These are phyloP conservation scores for Mongoloraphidia duomilia DNA, from an alignment of 2,888 invertebrate genomes.

Conservation along the genomic window DNA sequence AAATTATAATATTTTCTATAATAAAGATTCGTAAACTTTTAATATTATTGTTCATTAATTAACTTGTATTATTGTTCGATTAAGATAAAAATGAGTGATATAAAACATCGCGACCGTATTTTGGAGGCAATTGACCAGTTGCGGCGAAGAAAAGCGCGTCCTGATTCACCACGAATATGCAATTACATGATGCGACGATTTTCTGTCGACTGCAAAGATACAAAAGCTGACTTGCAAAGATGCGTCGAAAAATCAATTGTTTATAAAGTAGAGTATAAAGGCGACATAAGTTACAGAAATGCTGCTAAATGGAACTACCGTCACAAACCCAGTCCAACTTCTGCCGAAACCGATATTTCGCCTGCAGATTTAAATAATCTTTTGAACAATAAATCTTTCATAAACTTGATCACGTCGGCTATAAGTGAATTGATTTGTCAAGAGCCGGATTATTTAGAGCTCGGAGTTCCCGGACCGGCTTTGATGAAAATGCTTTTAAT, in stretches of 20 bases:
- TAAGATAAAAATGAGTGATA: slow-evolving; percentile 24
- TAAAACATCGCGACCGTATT: slow-evolving; percentile 58
- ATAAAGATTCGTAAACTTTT: not conserved
- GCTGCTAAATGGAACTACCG: slow-evolving; percentile 40
- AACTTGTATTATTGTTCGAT: no score
- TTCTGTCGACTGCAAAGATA: slow-evolving; percentile 52
- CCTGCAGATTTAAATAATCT: slow-evolving; percentile 31
- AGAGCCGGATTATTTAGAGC: slow-evolving; percentile 55
- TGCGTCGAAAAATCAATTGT: slow-evolving; percentile 62
- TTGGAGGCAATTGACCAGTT: slow-evolving; percentile 75
- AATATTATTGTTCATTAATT: not conserved
- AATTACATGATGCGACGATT: slow-evolving; percentile 64
- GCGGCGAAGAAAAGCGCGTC: slow-evolving; percentile 69
- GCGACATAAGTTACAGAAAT: slow-evolving; percentile 72
- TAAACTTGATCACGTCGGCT: slow-evolving; percentile 45
- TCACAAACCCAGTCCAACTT: slow-evolving; percentile 1
- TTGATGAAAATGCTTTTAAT: slow-evolving; percentile 48
- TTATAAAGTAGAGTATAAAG: slow-evolving; percentile 74
- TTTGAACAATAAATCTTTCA: slow-evolving; percentile 32
- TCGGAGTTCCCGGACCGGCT: slow-evolving; percentile 54
- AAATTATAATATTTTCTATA: not conserved
- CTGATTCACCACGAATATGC: slow-evolving; percentile 69
- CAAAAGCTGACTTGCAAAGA: slow-evolving; percentile 55
- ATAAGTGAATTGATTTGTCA: slow-evolving; percentile 55
- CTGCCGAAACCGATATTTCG: slow-evolving; percentile 22